phyloP scores from a whole-genome alignment of 2,888 invertebrate genomes.

The Tenthredo notha region DNA sequence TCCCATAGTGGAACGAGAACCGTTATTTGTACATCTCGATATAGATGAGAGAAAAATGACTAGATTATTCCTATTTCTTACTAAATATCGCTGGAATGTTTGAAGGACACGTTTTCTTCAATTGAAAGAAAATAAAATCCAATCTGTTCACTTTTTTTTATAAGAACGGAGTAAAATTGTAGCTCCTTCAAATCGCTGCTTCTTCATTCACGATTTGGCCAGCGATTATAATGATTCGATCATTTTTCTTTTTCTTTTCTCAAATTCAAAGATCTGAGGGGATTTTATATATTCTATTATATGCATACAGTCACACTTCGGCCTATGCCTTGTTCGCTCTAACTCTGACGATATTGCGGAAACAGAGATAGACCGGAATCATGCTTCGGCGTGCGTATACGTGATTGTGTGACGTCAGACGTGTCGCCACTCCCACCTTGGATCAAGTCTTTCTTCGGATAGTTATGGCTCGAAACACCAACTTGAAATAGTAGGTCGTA shows the following conservation, averaged over 20 bases:
- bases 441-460: constrained; percentile 21
- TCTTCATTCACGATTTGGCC: background rate
- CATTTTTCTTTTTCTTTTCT: background rate
- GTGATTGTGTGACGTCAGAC: constrained; percentile 49
- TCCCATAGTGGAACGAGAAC: background rate
- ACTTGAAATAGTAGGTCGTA: constrained; percentile 14
- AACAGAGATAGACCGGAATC: constrained; percentile 66
- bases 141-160: background rate
- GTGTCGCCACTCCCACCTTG: constrained; percentile 52
- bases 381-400: constrained; percentile 70
- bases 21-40: background rate
- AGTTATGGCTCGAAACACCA: background rate
- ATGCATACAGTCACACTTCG: background rate
- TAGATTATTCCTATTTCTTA: background rate
- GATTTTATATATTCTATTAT: background rate
- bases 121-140: background rate
- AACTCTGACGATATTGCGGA: constrained; percentile 41
- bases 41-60: background rate
- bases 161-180: background rate
- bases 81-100: background rate
- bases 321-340: constrained; percentile 4
- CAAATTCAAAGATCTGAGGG: background rate
- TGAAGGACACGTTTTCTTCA: background rate
- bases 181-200: no score
- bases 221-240: background rate